Percentiles rank a stretch among this genome's conserved stretches.
phyloP scores from a whole-genome alignment of 2,797 vertebrate genomes.

The Gymnocypris eckloni region DNA sequence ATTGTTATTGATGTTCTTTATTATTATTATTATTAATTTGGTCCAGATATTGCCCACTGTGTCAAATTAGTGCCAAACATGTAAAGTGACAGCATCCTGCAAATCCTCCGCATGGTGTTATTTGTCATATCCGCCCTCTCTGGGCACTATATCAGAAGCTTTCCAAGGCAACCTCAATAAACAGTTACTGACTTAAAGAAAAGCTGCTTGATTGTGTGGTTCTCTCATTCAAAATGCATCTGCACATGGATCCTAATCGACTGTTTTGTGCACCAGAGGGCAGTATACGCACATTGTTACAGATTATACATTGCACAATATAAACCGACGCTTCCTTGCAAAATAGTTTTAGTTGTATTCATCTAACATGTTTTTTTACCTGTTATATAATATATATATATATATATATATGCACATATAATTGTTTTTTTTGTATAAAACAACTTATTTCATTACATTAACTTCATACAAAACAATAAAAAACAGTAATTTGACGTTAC shows the following conservation, averaged over 20 bases:
- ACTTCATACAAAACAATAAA: background rate
- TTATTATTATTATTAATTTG: conserved; percentile 30
- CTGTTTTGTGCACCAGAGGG: conserved; percentile 47
- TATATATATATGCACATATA: no score
- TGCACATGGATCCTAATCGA: background rate
- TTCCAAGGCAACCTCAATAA: conserved; percentile 66
- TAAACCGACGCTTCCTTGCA: background rate
- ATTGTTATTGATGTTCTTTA: background rate
- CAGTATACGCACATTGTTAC: conserved; percentile 1
- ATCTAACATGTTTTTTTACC: background rate
- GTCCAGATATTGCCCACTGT: conserved; percentile 55
- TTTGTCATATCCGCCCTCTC: conserved; percentile 46
- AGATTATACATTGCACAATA: background rate
- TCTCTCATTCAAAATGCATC: background rate
- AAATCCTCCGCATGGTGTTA: conserved; percentile 61
- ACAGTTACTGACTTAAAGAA: conserved; percentile 57
- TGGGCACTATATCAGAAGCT: conserved; percentile 60
- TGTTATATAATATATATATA: background rate
- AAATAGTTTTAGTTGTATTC: background rate
- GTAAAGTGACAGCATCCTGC: conserved; percentile 59
- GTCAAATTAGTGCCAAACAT: conserved; percentile 54
- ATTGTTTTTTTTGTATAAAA: no score
- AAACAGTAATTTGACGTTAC: no score
- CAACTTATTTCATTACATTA: background rate
- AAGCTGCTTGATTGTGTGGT: conserved; percentile 30